phyloP scores from a whole-genome alignment of 2,113 vertebrate species.

The Cyphomyrus discorhynchus region DNA sequence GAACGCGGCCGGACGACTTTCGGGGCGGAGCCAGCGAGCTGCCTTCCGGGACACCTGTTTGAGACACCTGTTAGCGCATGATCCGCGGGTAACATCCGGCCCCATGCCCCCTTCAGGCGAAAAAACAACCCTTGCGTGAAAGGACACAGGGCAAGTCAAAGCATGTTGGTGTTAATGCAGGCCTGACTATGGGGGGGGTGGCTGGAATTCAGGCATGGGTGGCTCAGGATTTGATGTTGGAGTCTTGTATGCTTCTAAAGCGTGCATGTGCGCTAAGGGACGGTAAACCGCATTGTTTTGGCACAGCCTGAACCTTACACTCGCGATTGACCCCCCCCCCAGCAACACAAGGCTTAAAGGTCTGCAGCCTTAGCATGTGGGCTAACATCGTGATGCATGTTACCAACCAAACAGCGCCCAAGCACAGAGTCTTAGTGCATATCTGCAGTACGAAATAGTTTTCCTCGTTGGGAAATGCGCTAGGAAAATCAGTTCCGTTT shows the following conservation, averaged over 20 bases:
- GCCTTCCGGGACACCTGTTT: constrained; percentile 59
- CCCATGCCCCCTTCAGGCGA: constrained; percentile 24
- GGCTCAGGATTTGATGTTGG: background rate
- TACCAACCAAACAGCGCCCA: background rate
- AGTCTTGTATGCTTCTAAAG: background rate
- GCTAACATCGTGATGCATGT: background rate
- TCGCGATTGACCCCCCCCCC: background rate
- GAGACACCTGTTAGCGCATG: constrained; percentile 49
- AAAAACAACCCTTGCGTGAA: constrained; percentile 7
- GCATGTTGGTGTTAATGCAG: background rate
- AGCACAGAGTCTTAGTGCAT: background rate
- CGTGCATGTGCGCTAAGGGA: background rate
- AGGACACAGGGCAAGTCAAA: constrained; percentile 15
- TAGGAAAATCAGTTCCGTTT: background rate
- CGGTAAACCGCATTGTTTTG: background rate
- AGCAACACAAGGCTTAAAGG: background rate
- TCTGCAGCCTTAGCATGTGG: background rate
- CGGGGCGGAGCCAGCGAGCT: constrained; percentile 27
- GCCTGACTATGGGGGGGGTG: background rate
- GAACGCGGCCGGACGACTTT: constrained; percentile 35
- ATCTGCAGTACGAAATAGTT: background rate
- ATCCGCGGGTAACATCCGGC: constrained; percentile 31
- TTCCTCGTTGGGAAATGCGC: background rate
- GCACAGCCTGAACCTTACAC: background rate
- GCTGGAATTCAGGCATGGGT: background rate